Base-by-base conservation (phyloP, 2,113 vertebrate genomes). In the Antennarius striatus region DNA sequence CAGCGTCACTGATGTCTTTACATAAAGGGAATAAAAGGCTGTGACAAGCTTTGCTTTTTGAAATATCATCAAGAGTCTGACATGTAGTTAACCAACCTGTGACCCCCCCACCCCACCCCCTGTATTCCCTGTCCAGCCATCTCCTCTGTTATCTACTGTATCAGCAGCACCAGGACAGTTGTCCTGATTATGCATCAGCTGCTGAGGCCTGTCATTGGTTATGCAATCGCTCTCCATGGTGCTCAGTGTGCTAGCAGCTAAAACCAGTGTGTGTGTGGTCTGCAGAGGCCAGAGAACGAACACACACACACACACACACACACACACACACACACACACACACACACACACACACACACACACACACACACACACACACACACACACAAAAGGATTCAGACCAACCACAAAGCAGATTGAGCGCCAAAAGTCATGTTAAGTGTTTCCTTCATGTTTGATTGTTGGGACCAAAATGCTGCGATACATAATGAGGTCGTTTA, bases 121-220 rank as follows among this genome's bases (percentile, higher is more conserved):
- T 36, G 32, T 78, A 47, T 48, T 14, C 11, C 16, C 56, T 45
- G 56, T 76, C 72, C 51, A 42, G 63, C 75, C n/a, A 13, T 70
- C 73, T 65, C n/a, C 54, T 69, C 64, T 11, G 28, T 73, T 56
- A 73, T 71, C 48, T 63, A 67, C 68, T 84, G 84, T 68, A 79
- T 82, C 68, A 84, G 79, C 86, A 82, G 16, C 79, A 57, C 50
- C 79, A 65, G 53, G 63, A 78, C 76, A 46, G 69, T 77, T 80
- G 82, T 81, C 32, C 5, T 74, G 77, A 82, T 80, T 48, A 62
- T 58, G 80, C 61, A 51, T 72, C 73, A 63, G 71, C 58, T 45
- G 60, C 84, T 58, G 73, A 79, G 67, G 81, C 81, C 65, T 75
- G 76, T 78, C 73, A 43, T 36, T 40, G 53, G 32, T 88, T 82